Percentiles rank a stretch among this genome's conserved stretches.
Evolutionary conservation across 1,140 invertebrate species (phyloP).

Genomic region (Gryllus bimaculatus): DNA sequence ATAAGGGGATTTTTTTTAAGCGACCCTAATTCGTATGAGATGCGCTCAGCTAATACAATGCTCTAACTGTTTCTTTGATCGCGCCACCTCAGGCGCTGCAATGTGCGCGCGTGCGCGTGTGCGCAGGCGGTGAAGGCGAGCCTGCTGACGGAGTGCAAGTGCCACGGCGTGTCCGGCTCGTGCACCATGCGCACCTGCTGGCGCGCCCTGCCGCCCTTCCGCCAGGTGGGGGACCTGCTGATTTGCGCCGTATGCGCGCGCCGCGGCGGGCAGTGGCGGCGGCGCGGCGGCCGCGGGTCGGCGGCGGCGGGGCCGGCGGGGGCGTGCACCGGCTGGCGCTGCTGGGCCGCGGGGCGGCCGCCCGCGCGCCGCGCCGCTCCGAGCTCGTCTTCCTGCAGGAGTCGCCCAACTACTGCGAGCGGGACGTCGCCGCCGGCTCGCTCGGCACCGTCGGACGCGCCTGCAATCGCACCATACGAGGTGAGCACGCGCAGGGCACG

Average conservation of each 20-base stretch:
- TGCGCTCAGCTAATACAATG: too few relatives aligned
- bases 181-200: conserved; percentile 93
- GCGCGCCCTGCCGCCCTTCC: conserved; percentile 78
- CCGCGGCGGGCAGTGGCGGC: conserved; percentile 50
- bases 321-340: conserved; percentile 30
- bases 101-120: not conserved
- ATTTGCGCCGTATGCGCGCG: conserved; percentile 72
- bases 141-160: conserved; percentile 82
- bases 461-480: conserved; percentile 75
- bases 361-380: conserved; percentile 36
- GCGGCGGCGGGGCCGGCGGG: not conserved
- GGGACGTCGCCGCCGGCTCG: conserved; percentile 59
- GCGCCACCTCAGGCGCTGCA: not conserved
- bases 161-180: conserved; percentile 91
- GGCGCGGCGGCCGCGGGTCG: conserved; percentile 32
- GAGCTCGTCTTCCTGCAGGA: conserved; percentile 82
- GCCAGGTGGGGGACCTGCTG: conserved; percentile 69
- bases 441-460: conserved; percentile 73
- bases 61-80: too few relatives aligned
- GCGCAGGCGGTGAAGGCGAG: conserved; percentile 74
- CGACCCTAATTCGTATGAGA: too few relatives aligned
- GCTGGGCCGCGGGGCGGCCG: conserved; percentile 38
- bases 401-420: conserved; percentile 89
- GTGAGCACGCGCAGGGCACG: conserved; percentile 33
- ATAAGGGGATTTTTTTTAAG: too few relatives aligned